A percentile compares a stretch with the other conserved stretches of the same genome.
phyloP scores from a whole-genome alignment of 2,888 invertebrate species.

The Carabus problematicus region DNA sequence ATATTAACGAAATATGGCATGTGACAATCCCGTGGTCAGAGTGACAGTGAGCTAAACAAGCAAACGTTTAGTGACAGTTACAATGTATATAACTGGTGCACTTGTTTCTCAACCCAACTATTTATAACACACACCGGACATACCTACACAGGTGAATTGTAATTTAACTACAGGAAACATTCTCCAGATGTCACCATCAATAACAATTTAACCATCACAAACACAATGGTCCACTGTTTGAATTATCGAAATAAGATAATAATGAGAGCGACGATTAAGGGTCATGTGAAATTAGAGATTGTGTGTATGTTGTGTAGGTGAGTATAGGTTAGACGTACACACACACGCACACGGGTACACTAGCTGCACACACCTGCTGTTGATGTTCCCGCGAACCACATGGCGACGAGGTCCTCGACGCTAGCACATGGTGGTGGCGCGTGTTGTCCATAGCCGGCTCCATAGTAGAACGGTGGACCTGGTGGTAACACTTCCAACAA shows the following conservation, averaged over 20 bases:
- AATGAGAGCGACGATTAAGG: background rate
- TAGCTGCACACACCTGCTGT: constrained; percentile 55
- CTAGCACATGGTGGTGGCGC: constrained; percentile 58
- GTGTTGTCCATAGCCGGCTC: constrained; percentile 49
- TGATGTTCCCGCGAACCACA: constrained; percentile 65
- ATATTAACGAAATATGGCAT: too few species aligned
- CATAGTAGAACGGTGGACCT: constrained; percentile 52
- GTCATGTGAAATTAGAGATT: too few species aligned
- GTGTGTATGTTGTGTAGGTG: background rate
- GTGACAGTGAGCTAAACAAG: too few species aligned
- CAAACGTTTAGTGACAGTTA: too few species aligned
- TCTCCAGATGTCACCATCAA: constrained; percentile 12
- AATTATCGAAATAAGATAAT: background rate
- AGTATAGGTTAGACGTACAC: background rate
- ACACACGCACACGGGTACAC: too few species aligned
- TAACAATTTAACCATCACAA: constrained; percentile 13
- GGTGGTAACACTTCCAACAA: constrained; percentile 56
- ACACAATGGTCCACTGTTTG: constrained; percentile 16
- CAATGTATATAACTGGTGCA: too few species aligned
- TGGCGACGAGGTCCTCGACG: constrained; percentile 78
- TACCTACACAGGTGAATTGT: constrained; percentile 13
- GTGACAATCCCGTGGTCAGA: too few species aligned
- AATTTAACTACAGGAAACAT: constrained; percentile 21
- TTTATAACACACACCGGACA: too few species aligned
- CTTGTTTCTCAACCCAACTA: too few species aligned